These are phyloP conservation scores for Litoditis marina DNA, from an alignment of 2,888 invertebrate genomes.

Conservation along the genomic window DNA sequence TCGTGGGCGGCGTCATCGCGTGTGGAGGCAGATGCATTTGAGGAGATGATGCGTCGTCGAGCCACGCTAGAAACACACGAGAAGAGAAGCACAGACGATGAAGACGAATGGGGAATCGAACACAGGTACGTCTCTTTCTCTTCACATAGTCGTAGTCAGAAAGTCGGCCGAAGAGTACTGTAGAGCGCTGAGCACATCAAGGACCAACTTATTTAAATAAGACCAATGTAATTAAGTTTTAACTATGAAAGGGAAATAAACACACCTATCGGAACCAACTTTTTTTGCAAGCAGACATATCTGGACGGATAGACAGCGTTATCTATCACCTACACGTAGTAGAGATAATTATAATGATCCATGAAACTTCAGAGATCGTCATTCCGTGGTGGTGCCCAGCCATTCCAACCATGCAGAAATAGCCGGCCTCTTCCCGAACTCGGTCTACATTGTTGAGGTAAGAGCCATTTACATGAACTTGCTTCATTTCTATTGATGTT, in stretches of 20 bases:
- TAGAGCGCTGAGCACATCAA: too few species aligned
- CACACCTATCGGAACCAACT: too few species aligned
- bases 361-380: constrained; percentile 25
- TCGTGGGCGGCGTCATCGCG: constrained; percentile 36
- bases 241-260: too few species aligned
- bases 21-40: constrained; percentile 35
- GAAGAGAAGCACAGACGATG: constrained; percentile 32
- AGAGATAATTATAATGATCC: too few species aligned
- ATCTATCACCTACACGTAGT: too few species aligned
- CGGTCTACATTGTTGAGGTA: constrained; percentile 54
- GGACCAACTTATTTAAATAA: too few species aligned
- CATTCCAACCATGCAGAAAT: constrained; percentile 48
- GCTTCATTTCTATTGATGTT: constrained; percentile 6
- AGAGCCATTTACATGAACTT: too few species aligned
- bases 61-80: constrained; percentile 30
- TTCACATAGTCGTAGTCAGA: too few species aligned
- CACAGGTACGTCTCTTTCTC: neutral
- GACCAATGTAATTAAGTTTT: too few species aligned
- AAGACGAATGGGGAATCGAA: constrained; percentile 18
- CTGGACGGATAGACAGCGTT: too few species aligned
- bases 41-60: constrained; percentile 29
- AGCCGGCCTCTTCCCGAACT: constrained; percentile 41
- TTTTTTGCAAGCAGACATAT: too few species aligned
- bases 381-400: constrained; percentile 44
- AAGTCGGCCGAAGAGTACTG: too few species aligned